Evolutionary conservation across 23 tunicate genomes (phyloP).

Genomic region (Aplidium turbinatum): DNA sequence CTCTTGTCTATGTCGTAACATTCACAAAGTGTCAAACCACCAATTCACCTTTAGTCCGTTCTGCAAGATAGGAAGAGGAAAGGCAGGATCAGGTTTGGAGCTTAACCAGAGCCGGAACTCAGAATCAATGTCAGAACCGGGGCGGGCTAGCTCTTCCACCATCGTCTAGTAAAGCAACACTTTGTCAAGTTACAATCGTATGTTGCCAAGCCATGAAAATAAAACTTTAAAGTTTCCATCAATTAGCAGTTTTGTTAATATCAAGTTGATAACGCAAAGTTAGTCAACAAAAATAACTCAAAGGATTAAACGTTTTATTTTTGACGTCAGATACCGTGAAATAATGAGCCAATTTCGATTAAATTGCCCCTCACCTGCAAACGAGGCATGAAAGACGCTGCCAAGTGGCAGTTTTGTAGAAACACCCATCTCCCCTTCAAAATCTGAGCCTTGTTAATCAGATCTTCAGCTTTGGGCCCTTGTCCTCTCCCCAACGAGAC

Average conservation of each 20-base stretch:
- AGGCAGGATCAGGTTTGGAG: slow-evolving; percentile 87
- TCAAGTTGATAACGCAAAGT: no score
- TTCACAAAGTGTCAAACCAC: neutral
- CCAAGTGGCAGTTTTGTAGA: slow-evolving; percentile 95
- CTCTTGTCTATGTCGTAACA: no score
- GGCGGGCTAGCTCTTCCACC: slow-evolving; percentile 71
- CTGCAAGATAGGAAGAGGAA: slow-evolving; percentile 86
- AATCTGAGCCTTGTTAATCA: slow-evolving; percentile 90
- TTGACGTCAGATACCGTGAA: neutral
- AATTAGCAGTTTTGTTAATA: neutral
- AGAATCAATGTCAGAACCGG: slow-evolving; percentile 77
- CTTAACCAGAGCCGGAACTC: slow-evolving; percentile 91
- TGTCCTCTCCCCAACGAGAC: slow-evolving; percentile 96
- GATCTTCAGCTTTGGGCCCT: slow-evolving; percentile 93
- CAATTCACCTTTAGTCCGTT: slow-evolving; percentile 77
- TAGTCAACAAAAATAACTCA: no score
- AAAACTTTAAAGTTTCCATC: neutral
- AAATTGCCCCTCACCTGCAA: no score
- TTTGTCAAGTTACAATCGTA: neutral
- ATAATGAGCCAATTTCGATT: no score
- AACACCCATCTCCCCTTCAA: slow-evolving; percentile 97
- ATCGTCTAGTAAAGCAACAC: slow-evolving; percentile 42
- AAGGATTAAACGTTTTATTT: neutral
- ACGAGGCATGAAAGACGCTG: slow-evolving; percentile 94
- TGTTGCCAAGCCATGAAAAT: no score